phyloP scores from a whole-genome alignment of 2,113 vertebrate genomes.

The Elgaria multicarinata region DNA sequence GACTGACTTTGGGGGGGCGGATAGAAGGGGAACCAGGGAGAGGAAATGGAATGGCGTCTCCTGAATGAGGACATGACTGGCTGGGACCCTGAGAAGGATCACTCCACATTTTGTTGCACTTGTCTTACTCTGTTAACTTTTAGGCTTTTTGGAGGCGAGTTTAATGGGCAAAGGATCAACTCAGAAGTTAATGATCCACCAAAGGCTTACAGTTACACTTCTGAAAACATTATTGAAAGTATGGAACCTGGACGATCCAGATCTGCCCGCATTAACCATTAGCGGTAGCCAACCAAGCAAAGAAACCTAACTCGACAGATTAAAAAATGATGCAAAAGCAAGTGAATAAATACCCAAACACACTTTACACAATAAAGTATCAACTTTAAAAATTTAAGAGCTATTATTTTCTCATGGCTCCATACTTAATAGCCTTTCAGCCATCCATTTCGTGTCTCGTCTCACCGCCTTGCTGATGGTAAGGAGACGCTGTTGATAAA shows the following conservation, averaged over 20 bases:
- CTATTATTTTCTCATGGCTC: slow-evolving; percentile 11
- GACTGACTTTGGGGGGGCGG: too few relatives aligned
- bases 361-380: slow-evolving; percentile 11
- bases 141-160: background rate
- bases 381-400: slow-evolving; percentile 20
- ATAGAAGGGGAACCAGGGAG: too few relatives aligned
- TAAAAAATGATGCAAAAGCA: slow-evolving; percentile 7
- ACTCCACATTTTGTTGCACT: background rate
- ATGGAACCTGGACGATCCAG: background rate
- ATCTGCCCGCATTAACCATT: background rate
- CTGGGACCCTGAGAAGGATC: background rate
- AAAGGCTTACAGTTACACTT: background rate
- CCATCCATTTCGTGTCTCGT: background rate
- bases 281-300: background rate
- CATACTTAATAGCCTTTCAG: slow-evolving; percentile 23
- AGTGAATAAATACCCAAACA: slow-evolving; percentile 33
- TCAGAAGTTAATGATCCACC: background rate
- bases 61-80: too few relatives aligned
- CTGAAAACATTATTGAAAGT: slow-evolving; percentile 3
- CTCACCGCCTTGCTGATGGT: slow-evolving; percentile 7
- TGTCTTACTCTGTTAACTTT: background rate
- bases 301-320: slow-evolving; percentile 29
- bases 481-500: background rate
- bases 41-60: too few relatives aligned
- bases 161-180: background rate